Conservation (phyloP, 2,113 vertebrate species). For the Pedetes capensis region DNA sequence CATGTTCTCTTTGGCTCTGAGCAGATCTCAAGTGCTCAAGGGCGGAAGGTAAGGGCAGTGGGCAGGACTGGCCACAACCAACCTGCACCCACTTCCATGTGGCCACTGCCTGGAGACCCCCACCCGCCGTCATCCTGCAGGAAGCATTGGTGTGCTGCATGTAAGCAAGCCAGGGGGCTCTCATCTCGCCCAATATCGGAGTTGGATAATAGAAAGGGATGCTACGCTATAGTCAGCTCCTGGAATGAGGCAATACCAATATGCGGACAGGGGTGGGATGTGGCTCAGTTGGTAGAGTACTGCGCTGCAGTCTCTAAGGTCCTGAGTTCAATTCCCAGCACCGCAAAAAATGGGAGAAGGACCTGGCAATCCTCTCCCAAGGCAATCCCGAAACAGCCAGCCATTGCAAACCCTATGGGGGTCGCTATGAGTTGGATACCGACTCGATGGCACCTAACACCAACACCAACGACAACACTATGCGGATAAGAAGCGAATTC, state of each 20-base stretch:
- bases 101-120: background rate
- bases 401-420: too few species aligned
- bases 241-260: conserved; percentile 53
- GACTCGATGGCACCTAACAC: too few species aligned
- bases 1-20: fast-evolving
- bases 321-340: too few species aligned
- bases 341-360: too few species aligned
- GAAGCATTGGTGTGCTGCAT: conserved; percentile 48
- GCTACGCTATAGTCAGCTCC: conserved; percentile 63
- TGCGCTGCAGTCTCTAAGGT: too few species aligned
- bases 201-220: conserved; percentile 60
- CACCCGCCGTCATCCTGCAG: conserved; percentile 3
- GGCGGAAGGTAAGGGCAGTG: background rate
- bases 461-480: background rate
- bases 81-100: fast-evolving
- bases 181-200: conserved; percentile 47
- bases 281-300: too few species aligned
- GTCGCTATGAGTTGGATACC: too few species aligned
- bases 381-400: too few species aligned
- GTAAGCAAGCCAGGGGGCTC: conserved; percentile 61
- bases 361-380: too few species aligned
- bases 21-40: background rate
- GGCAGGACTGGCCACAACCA: background rate
- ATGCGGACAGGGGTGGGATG: too few species aligned
- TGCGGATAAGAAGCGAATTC: conserved; percentile 64